phyloP scores from a whole-genome alignment of 2,797 vertebrate species.

The Enteromius argenteus region DNA sequence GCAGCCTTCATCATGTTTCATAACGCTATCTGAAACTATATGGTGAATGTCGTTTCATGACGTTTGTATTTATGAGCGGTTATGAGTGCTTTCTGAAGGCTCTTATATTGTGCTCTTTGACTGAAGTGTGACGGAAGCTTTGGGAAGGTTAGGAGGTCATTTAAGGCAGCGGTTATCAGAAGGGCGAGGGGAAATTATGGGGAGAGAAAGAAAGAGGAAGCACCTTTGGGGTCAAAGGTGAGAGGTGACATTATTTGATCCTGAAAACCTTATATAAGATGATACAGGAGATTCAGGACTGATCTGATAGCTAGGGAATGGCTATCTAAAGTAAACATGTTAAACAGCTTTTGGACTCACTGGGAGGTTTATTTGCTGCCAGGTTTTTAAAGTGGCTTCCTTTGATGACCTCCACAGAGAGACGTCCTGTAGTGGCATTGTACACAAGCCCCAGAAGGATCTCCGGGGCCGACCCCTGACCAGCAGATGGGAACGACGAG shows the following conservation, averaged over 20 bases:
- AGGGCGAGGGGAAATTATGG: constrained; percentile 23
- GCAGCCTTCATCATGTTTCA: constrained; percentile 35
- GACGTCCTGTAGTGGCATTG: constrained; percentile 96
- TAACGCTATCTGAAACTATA: not conserved
- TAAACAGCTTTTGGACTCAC: constrained; percentile 82
- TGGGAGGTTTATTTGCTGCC: constrained; percentile 96
- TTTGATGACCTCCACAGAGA: constrained; percentile 98
- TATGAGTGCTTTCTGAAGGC: constrained; percentile 40
- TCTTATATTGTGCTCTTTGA: constrained; percentile 27
- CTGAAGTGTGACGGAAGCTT: constrained; percentile 44
- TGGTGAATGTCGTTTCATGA: not conserved
- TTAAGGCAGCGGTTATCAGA: constrained; percentile 43
- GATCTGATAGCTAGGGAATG: not conserved
- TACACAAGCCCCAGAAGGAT: constrained; percentile 95
- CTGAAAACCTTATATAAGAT: not conserved
- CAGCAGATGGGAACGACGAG: constrained; percentile 95
- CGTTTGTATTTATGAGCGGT: not conserved
- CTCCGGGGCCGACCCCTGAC: constrained; percentile 90
- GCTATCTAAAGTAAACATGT: not conserved
- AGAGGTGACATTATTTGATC: constrained; percentile 3
- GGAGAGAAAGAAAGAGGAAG: constrained; percentile 67
- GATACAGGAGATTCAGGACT: constrained; percentile 6
- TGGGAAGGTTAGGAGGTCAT: constrained; percentile 24
- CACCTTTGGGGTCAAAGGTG: constrained; percentile 37
- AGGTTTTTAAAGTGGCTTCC: constrained; percentile 99